Percentiles rank a stretch among this genome's conserved stretches.
Evolutionary conservation across 2,797 vertebrate genomes (phyloP).

Genomic region (Sebastes hubbsi): DNA sequence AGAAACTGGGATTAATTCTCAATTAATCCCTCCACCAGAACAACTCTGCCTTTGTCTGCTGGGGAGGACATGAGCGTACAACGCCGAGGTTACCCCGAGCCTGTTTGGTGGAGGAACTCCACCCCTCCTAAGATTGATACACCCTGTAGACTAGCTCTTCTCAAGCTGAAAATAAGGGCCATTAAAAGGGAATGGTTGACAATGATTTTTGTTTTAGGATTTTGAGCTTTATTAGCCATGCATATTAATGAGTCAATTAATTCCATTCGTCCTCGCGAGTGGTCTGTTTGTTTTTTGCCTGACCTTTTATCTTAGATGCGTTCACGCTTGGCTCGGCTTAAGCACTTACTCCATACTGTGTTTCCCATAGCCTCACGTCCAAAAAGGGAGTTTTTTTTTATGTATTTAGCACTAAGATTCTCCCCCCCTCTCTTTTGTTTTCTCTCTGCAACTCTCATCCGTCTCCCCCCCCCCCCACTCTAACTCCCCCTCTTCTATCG

Average conservation of each 20-base stretch:
- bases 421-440: conserved; percentile 78
- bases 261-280: conserved; percentile 90
- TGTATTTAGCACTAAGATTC: conserved; percentile 79
- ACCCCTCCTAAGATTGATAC: conserved; percentile 83
- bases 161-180: conserved; percentile 88
- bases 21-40: conserved; percentile 89
- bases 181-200: conserved; percentile 85
- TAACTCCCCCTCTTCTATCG: conserved; percentile 71
- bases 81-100: conserved; percentile 82
- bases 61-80: conserved; percentile 85
- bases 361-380: conserved; percentile 82
- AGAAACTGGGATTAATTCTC: conserved; percentile 90
- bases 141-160: conserved; percentile 81
- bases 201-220: conserved; percentile 86
- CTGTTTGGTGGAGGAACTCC: conserved; percentile 77
- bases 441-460: conserved; percentile 74
- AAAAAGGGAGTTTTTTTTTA: conserved; percentile 83
- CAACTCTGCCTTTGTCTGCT: conserved; percentile 88
- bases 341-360: conserved; percentile 85
- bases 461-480: conserved; percentile 45
- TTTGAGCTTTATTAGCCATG: conserved; percentile 89
- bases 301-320: conserved; percentile 90
- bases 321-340: conserved; percentile 87
- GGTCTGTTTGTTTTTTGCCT: conserved; percentile 91
- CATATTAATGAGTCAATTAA: conserved; percentile 94